phyloP scores from a whole-genome alignment of 2,113 vertebrate species.

The Eonycteris spelaea region DNA sequence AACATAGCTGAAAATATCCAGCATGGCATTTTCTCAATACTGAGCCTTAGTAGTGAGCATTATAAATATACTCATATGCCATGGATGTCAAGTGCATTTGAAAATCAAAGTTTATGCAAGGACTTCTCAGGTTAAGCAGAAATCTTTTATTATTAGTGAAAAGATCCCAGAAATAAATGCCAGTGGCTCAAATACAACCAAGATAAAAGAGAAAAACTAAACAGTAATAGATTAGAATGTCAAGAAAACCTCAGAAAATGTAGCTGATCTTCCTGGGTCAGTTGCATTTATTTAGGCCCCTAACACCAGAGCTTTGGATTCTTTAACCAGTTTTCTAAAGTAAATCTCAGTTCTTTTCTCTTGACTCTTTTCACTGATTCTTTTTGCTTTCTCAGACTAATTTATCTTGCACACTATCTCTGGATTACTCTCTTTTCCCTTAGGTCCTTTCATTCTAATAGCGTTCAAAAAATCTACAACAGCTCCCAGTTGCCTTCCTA shows the following conservation, averaged over 20 bases:
- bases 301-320: not conserved
- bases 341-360: not conserved
- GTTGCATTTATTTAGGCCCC: not conserved
- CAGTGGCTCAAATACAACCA: not conserved
- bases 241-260: not conserved
- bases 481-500: not conserved
- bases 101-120: not conserved
- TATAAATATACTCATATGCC: not conserved
- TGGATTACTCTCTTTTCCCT: not conserved
- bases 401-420: not conserved
- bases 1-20: not conserved
- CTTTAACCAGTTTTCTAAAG: not conserved
- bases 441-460: conserved; percentile 10
- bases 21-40: not conserved
- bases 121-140: not conserved
- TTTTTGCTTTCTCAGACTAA: not conserved
- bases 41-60: not conserved
- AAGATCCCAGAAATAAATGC: not conserved
- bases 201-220: conserved; percentile 7
- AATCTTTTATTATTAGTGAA: not conserved
- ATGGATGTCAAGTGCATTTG: not conserved
- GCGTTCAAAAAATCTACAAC: not conserved
- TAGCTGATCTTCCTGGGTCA: not conserved
- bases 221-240: not conserved
- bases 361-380: not conserved